These are phyloP conservation scores for Chromoteleia sp. DNA, from an alignment of 2,888 invertebrate species.

Conservation along the genomic window DNA sequence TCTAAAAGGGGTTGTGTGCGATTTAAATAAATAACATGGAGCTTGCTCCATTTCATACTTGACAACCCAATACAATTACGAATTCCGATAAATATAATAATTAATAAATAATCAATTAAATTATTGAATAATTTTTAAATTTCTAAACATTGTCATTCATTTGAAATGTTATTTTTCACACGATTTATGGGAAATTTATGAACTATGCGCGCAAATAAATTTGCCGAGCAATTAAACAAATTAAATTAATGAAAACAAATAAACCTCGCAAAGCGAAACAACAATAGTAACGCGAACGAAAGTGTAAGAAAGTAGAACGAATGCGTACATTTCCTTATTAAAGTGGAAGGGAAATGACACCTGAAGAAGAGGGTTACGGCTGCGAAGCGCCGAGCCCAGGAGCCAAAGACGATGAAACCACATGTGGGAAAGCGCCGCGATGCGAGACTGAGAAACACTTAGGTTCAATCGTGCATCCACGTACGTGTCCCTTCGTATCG, in stretches of 20 bases:
- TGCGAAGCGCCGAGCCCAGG: slow-evolving; percentile 68
- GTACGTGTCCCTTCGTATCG: slow-evolving; percentile 36
- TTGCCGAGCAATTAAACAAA: slow-evolving; percentile 24
- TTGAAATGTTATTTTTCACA: no score
- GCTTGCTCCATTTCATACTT: no score
- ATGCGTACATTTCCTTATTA: slow-evolving; percentile 54
- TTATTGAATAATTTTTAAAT: no score
- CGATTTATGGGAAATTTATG: no score
- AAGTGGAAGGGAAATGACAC: slow-evolving; percentile 42
- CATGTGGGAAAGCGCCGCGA: slow-evolving; percentile 72
- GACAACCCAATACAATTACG: no score
- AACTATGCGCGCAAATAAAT: neutral
- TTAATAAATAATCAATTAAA: no score
- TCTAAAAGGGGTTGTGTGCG: no score
- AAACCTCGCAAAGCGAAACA: slow-evolving; percentile 6
- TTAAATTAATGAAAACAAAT: slow-evolving; percentile 19
- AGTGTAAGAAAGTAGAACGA: slow-evolving; percentile 64
- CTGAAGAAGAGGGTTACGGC: slow-evolving; percentile 66
- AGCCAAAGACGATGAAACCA: slow-evolving; percentile 64
- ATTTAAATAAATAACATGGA: no score
- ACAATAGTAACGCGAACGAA: slow-evolving; percentile 40
- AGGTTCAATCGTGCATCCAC: slow-evolving; percentile 60
- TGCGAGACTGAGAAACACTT: slow-evolving; percentile 73
- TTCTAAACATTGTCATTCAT: no score
- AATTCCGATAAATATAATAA: no score